A percentile compares a stretch with the other conserved stretches of the same genome.
Evolutionary conservation across 2,113 vertebrate genomes (phyloP).

Genomic region (Silurus meridionalis): DNA sequence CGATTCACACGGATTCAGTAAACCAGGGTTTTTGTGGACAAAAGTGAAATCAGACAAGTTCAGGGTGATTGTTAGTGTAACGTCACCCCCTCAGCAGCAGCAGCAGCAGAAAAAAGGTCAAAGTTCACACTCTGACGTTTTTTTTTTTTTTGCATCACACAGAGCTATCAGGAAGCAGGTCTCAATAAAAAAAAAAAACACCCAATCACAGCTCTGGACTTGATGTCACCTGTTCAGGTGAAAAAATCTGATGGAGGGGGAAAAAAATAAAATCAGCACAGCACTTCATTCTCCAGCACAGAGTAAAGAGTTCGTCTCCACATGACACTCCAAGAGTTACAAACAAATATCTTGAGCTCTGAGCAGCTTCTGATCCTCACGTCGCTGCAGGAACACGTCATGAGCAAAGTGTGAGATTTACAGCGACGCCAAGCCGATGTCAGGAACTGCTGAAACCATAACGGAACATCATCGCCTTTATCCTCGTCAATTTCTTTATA

Average conservation of each 20-base stretch:
- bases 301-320: slow-evolving; percentile 48
- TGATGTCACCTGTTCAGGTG: slow-evolving; percentile 35
- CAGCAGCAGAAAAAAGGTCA: slow-evolving; percentile 52
- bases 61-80: slow-evolving; percentile 39
- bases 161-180: slow-evolving; percentile 9
- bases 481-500: slow-evolving; percentile 50
- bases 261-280: slow-evolving; percentile 43
- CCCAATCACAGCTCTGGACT: slow-evolving; percentile 51
- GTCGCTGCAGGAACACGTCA: slow-evolving; percentile 34
- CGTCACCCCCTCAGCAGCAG: slow-evolving; percentile 59
- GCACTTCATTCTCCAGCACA: slow-evolving; percentile 57
- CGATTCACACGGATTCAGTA: slow-evolving; percentile 28
- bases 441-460: slow-evolving; percentile 59
- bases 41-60: slow-evolving; percentile 43
- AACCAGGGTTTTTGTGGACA: slow-evolving; percentile 27
- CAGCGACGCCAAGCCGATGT: background rate
- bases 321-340: slow-evolving; percentile 60
- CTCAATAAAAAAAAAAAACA: slow-evolving; percentile 29
- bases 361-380: slow-evolving; percentile 61
- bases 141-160: background rate
- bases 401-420: slow-evolving; percentile 19
- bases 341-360: slow-evolving; percentile 67
- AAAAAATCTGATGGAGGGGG: slow-evolving; percentile 53
- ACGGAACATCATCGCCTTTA: slow-evolving; percentile 51
- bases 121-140: slow-evolving; percentile 47